Percentiles rank a stretch among this genome's conserved stretches.
These are phyloP conservation scores for Magallana gigas DNA, from an alignment of 1,140 invertebrate species.

Conservation along the genomic window DNA sequence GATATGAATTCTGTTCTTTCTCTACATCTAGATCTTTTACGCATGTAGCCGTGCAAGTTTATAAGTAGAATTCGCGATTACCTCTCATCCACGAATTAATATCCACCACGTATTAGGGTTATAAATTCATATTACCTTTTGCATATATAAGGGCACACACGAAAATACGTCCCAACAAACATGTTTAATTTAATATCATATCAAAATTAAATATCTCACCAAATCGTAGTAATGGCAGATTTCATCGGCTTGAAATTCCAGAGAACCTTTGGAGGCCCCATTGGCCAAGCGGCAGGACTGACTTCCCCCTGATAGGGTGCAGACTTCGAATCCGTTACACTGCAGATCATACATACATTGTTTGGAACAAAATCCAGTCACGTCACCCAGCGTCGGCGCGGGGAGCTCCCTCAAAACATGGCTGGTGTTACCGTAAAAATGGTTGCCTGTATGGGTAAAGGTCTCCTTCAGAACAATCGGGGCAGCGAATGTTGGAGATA, in stretches of 20 bases:
- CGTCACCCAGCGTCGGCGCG: background rate
- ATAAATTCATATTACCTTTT: too few relatives aligned
- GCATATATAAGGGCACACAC: too few relatives aligned
- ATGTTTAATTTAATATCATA: too few relatives aligned
- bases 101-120: too few relatives aligned
- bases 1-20: too few relatives aligned
- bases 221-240: background rate
- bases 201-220: background rate
- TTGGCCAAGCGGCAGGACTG: conserved; percentile 2
- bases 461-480: background rate
- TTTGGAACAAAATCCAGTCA: background rate
- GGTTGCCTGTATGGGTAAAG: background rate
- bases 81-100: too few relatives aligned
- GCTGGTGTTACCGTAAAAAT: background rate
- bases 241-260: background rate
- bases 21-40: too few relatives aligned
- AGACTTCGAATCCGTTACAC: background rate
- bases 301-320: background rate
- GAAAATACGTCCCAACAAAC: too few relatives aligned
- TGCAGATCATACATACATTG: background rate
- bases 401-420: background rate
- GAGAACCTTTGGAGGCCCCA: background rate
- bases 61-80: too few relatives aligned
- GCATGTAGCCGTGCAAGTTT: too few relatives aligned
- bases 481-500: background rate